Percentiles rank a stretch among this genome's conserved stretches.
These are phyloP conservation scores for Athalia circularis DNA, from an alignment of 2,888 invertebrate species.

Conservation along the genomic window DNA sequence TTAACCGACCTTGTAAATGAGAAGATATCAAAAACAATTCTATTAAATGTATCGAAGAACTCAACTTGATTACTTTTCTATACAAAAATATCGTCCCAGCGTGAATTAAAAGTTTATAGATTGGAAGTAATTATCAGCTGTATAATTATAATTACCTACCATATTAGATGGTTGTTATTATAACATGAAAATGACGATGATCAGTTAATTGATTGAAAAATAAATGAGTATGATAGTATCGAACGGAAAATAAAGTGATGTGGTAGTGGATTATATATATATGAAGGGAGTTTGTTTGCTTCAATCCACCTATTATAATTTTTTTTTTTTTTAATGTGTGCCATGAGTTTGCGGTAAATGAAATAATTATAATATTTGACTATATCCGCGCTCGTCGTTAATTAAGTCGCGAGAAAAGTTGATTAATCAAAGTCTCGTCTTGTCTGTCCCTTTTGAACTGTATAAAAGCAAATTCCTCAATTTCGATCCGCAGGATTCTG, in stretches of 20 bases:
- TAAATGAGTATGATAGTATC: background rate
- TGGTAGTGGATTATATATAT: background rate
- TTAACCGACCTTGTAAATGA: background rate
- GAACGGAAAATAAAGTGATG: too few species aligned
- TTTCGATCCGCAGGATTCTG: constrained; percentile 39
- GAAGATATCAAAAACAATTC: background rate
- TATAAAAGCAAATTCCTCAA: constrained; percentile 29
- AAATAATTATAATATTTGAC: background rate
- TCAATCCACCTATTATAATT: background rate
- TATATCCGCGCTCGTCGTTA: background rate
- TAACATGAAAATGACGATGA: too few species aligned
- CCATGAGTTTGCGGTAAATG: too few species aligned
- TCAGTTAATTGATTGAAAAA: background rate
- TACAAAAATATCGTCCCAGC: too few species aligned
- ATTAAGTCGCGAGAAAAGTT: constrained; percentile 27
- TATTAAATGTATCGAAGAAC: too few species aligned
- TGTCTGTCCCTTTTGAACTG: constrained; percentile 5
- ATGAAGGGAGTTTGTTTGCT: background rate
- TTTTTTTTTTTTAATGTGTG: background rate
- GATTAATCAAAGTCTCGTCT: constrained; percentile 12
- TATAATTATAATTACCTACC: background rate
- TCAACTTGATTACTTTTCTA: too few species aligned
- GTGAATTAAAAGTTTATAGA: too few species aligned
- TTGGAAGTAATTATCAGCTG: too few species aligned
- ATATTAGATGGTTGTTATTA: too few species aligned